These are phyloP conservation scores for Ptychoptera contaminata DNA, from an alignment of 2,888 invertebrate genomes.

Conservation along the genomic window DNA sequence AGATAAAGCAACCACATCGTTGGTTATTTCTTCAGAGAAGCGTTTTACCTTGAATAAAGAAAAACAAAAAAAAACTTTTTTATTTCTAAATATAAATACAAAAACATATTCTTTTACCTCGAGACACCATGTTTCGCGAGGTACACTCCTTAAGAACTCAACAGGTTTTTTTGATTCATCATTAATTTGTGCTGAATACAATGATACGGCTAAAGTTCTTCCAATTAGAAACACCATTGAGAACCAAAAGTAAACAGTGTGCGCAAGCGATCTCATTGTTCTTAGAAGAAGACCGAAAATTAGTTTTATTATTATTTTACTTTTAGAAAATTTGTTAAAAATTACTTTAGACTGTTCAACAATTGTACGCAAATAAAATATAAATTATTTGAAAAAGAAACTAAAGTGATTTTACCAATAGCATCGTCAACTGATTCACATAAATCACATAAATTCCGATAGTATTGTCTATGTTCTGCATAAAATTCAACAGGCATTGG, in stretches of 20 bases:
- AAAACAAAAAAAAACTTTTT: neutral
- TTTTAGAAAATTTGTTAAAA: neutral
- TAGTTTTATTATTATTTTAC: neutral
- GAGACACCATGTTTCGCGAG: conserved; percentile 31
- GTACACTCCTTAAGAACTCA: conserved; percentile 29
- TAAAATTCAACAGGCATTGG: conserved; percentile 33
- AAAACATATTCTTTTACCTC: too few relatives aligned
- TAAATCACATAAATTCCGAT: conserved; percentile 33
- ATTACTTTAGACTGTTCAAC: conserved; percentile 33
- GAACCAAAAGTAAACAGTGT: conserved; percentile 38
- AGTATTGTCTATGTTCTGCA: conserved; percentile 35
- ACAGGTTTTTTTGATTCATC: conserved; percentile 35
- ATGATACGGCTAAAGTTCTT: conserved; percentile 37
- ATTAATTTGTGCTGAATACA: conserved; percentile 39
- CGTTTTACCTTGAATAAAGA: conserved; percentile 20
- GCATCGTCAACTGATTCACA: conserved; percentile 35
- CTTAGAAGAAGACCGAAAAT: conserved; percentile 13
- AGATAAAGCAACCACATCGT: conserved; percentile 24
- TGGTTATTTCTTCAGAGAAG: conserved; percentile 26
- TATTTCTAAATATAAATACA: neutral
- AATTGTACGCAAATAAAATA: conserved; percentile 43
- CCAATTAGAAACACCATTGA: conserved; percentile 38
- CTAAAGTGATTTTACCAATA: conserved; percentile 35
- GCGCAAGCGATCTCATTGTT: conserved; percentile 24
- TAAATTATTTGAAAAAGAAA: conserved; percentile 39